Evolutionary conservation across 2,113 vertebrate species (phyloP), one percentile per base, ranked within the genome.

Genomic region (Podilymbus podiceps): DNA sequence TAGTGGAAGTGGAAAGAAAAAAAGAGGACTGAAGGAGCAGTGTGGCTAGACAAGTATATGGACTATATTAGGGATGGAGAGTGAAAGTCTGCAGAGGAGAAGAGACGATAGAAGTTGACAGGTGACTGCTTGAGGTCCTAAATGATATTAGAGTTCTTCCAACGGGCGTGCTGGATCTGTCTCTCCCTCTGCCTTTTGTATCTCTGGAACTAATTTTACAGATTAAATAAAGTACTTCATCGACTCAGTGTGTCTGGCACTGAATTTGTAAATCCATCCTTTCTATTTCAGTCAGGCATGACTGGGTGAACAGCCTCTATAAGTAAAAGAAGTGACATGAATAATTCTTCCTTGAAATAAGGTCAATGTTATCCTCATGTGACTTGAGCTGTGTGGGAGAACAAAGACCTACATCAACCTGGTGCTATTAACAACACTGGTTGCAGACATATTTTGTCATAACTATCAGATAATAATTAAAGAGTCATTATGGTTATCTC

Each of bases 261-360:
- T 85, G 95, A 85, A 97, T 90, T 96, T 97, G 94, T 97, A 96
- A 97, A 97, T 95, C 94, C 90, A 93, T 92, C 89, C 88, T 93
- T 97, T 96, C 96, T 97, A 91, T 94, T 94, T 92, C 77, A 88
- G 89, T 95, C 93, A 93, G 95, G 87, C 89, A 25, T 88, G 91
- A 95, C 93, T 95, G 60, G 46, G 92, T 95, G 95, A 94, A 91
- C 84, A 96, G 76, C 92, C 95, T 96, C 85, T 89, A 53, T 88
- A 92, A 96, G 94, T 88, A 92, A 90, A 97, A 96, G 92, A 93
- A 94, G 55, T 95, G 73, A 86, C 87, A 97, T 96, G 93, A 97
- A 97, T 98, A 97, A 98, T 97, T 97, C 92, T 96, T 89, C 73
- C 88, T 94, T 88, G 86, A 97, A 97, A 97, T 97, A 98, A 97